A percentile compares a stretch with the other conserved stretches of the same genome.
Evolutionary conservation across 2,888 invertebrate genomes (phyloP).

Genomic region (Melanargia galathea): DNA sequence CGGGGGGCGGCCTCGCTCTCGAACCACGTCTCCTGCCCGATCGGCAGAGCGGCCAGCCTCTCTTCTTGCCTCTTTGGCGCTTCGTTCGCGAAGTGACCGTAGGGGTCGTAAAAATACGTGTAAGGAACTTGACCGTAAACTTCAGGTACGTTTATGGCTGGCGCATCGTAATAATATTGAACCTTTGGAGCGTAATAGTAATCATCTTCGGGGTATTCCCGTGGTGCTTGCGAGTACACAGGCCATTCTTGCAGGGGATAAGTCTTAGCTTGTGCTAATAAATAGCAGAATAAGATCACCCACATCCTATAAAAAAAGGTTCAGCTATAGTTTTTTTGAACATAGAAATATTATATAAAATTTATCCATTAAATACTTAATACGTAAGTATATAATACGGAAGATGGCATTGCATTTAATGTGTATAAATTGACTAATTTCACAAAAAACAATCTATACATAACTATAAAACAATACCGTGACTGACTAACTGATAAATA

Average conservation of each 20-base stretch:
- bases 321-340: background rate
- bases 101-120: constrained; percentile 73
- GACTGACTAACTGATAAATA: too few species aligned
- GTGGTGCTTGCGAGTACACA: constrained; percentile 75
- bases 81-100: constrained; percentile 81
- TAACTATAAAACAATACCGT: too few species aligned
- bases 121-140: constrained; percentile 70
- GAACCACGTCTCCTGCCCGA: constrained; percentile 86
- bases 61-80: constrained; percentile 84
- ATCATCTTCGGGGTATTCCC: constrained; percentile 81
- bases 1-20: constrained; percentile 78
- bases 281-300: constrained; percentile 73
- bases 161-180: constrained; percentile 72
- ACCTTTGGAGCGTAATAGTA: constrained; percentile 80
- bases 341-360: background rate
- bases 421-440: too few species aligned
- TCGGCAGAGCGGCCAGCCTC: constrained; percentile 82
- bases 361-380: background rate
- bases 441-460: background rate
- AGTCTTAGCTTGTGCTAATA: constrained; percentile 70
- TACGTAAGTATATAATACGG: too few species aligned
- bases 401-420: too few species aligned
- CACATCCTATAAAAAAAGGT: constrained; percentile 59
- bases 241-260: constrained; percentile 75
- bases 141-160: constrained; percentile 65